Percentiles rank a stretch among this genome's conserved stretches.
Conservation (phyloP, 2,797 vertebrate genomes). For the Gobionotothen gibberifrons region DNA sequence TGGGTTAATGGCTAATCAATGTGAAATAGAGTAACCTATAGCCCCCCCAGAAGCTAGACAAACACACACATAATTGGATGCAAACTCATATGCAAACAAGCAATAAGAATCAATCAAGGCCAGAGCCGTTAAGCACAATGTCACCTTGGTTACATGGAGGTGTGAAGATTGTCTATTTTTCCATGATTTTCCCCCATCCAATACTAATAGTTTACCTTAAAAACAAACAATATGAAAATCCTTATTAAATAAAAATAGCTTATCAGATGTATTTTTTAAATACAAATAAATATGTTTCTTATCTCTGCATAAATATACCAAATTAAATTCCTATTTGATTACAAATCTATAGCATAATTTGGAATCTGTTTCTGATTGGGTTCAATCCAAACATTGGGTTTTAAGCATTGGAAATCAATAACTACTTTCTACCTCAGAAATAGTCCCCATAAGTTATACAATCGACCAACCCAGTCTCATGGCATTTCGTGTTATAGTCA, state of each 20-base stretch:
- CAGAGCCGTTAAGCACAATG: constrained; percentile 38
- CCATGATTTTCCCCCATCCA: background rate
- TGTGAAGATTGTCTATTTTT: background rate
- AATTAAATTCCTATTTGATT: too few relatives aligned
- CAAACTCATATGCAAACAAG: constrained; percentile 34
- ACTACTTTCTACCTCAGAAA: background rate
- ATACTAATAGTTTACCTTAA: background rate
- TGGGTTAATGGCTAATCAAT: constrained; percentile 71
- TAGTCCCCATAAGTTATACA: background rate
- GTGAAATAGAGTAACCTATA: constrained; percentile 36
- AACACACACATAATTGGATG: constrained; percentile 29
- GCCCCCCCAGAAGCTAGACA: constrained; percentile 14
- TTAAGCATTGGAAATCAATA: background rate
- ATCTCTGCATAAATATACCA: too few relatives aligned
- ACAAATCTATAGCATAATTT: too few relatives aligned
- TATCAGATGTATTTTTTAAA: too few relatives aligned
- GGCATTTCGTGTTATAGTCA: too few relatives aligned
- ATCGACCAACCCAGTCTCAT: too few relatives aligned
- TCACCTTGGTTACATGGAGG: constrained; percentile 25
- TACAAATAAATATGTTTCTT: too few relatives aligned
- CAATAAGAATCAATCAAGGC: constrained; percentile 55
- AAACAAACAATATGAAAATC: background rate
- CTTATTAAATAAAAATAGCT: too few relatives aligned
- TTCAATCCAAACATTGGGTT: too few relatives aligned
- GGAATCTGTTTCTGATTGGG: too few relatives aligned